Base-by-base conservation (phyloP, 2,797 vertebrate species). In the Catharus ustulatus region DNA sequence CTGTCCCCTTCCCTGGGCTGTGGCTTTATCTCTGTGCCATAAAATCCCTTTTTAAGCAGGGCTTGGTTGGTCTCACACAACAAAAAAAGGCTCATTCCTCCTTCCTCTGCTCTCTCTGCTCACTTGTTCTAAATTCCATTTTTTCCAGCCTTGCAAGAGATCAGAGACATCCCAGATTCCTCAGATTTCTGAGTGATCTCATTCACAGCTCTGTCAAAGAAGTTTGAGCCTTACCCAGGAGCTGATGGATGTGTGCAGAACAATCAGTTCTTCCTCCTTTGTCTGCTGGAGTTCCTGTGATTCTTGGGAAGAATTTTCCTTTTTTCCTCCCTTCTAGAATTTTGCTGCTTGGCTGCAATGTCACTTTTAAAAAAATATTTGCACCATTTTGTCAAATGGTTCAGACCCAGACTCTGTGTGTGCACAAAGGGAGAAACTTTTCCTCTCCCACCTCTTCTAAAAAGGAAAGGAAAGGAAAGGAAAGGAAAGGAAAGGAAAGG, bases 161-260 rank as follows among this genome's bases (percentile, higher is more conserved):
- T 34, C 83, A 34, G 90, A 91, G 68, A 30, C 83, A 27, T 87
- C 87, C 88, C 75, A 76, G 51, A 89, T 93, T 87, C 88, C 76
- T 91, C 26, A 38, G 51, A 73, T 90, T 93, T 90, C 72, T n/a
- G 18, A 91, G 76, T 85, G 89, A 87, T 76, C 57, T 90, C 72
- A 87, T 64, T 84, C 52, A 38, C 79, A 88, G 85, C 88, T 57
- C 24, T 80, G 75, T 89, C 92, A 87, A 43, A 46, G 61, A 15
- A 61, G 15, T 77, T 69, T 49, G 59, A 64, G 43, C 52, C 84
- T 83, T 46, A 8, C 26, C 84, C 42, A 23, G 3, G 78, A 36
- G 52, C 27, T 78, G 74, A 38, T 71, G 71, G 23, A 11, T n/a
- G 48, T 71, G 63, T 79, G 67, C 67, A 64, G 76, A 59, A 80